Percentiles rank a stretch among this genome's conserved stretches.
phyloP scores from a whole-genome alignment of 2,888 invertebrate genomes.

The Eupithecia insigniata region DNA sequence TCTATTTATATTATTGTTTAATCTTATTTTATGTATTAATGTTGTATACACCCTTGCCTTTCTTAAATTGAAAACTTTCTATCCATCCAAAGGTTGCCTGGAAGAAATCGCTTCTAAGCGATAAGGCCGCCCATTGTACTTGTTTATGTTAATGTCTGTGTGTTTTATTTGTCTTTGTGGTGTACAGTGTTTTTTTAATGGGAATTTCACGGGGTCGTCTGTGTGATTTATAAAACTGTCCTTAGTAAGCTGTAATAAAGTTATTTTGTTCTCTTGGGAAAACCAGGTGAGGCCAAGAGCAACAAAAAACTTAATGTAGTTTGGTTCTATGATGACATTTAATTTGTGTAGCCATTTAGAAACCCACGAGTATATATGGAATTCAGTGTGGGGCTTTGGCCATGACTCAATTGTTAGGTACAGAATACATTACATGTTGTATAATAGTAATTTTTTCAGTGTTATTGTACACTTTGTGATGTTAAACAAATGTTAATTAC shows the following conservation, averaged over 20 bases:
- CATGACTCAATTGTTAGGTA: slow-evolving; percentile 29
- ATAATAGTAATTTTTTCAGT: slow-evolving; percentile 18
- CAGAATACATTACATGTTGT: slow-evolving; percentile 9
- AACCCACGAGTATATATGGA: slow-evolving; percentile 21
- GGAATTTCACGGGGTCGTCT: too few species aligned
- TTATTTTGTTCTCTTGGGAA: not conserved
- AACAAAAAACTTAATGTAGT: not conserved
- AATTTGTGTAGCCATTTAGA: slow-evolving; percentile 18
- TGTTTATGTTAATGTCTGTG: too few species aligned
- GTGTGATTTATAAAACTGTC: not conserved
- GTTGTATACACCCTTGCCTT: too few species aligned
- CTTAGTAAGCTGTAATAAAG: not conserved
- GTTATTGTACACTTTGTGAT: slow-evolving; percentile 3
- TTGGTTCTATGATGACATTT: slow-evolving; percentile 3
- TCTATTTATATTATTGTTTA: too few species aligned
- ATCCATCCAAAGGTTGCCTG: too few species aligned
- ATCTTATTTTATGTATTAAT: too few species aligned
- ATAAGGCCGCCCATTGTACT: too few species aligned
- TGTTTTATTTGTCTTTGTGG: too few species aligned
- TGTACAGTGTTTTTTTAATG: too few species aligned
- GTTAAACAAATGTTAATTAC: slow-evolving; percentile 1
- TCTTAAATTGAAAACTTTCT: too few species aligned
- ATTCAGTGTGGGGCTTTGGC: slow-evolving; percentile 23
- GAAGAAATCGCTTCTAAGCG: too few species aligned
- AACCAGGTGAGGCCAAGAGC: not conserved